phyloP scores from a whole-genome alignment of 2,113 vertebrate species.

The Oceanites oceanicus region DNA sequence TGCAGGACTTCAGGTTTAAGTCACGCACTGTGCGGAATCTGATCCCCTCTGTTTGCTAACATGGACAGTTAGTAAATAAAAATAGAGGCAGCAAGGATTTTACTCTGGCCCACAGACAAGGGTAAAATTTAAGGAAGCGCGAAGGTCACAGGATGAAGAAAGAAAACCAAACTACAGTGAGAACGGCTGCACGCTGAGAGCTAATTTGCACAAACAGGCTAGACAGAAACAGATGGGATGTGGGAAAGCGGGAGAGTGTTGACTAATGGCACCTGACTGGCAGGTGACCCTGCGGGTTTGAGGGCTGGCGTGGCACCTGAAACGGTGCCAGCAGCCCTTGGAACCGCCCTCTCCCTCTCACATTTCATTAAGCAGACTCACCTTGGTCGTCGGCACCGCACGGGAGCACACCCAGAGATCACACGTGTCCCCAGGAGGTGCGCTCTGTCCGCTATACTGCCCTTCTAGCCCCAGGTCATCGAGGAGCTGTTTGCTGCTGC shows the following conservation, averaged over 20 bases:
- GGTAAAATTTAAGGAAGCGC: constrained; percentile 12
- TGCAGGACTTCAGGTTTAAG: not conserved
- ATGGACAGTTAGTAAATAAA: not conserved
- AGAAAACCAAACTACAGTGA: constrained; percentile 18
- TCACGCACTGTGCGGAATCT: not conserved
- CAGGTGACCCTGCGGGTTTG: constrained; percentile 64
- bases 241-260: constrained; percentile 7
- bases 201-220: constrained; percentile 67
- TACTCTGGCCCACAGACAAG: not conserved
- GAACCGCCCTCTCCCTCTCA: constrained; percentile 34
- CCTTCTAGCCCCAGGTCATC: not conserved
- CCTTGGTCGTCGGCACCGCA: not conserved
- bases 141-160: constrained; percentile 52
- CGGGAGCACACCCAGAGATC: not conserved
- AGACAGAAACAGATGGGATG: constrained; percentile 73
- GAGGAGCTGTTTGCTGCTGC: not conserved
- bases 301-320: constrained; percentile 38
- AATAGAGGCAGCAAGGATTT: not conserved
- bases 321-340: constrained; percentile 41
- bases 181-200: constrained; percentile 51
- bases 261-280: constrained; percentile 74
- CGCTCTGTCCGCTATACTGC: not conserved
- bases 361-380: constrained; percentile 51
- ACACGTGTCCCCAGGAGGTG: not conserved
- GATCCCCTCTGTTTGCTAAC: not conserved